A percentile compares a stretch with the other conserved stretches of the same genome.
Conservation (phyloP, 1,140 invertebrate species). For the Panagrolaimus sp. region DNA sequence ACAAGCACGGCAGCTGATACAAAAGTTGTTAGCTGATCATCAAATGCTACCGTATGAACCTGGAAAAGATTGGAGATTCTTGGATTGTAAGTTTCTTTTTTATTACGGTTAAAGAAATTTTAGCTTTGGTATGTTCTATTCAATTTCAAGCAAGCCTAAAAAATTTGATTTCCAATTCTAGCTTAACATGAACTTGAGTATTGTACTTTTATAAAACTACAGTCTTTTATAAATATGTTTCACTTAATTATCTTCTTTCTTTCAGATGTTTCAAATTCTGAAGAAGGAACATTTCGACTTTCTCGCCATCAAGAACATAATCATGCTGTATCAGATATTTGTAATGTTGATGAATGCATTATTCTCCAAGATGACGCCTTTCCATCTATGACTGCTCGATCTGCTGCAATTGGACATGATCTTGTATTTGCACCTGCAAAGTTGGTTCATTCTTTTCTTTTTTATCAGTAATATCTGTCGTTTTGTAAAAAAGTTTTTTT, state of each 20-base stretch:
- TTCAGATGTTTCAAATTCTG: slow-evolving; percentile 54
- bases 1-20: slow-evolving; percentile 42
- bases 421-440: slow-evolving; percentile 43
- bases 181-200: too few relatives aligned
- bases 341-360: slow-evolving; percentile 53
- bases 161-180: too few relatives aligned
- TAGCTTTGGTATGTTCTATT: too few relatives aligned
- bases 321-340: slow-evolving; percentile 52
- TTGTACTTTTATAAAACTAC: too few relatives aligned
- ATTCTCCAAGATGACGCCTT: slow-evolving; percentile 56
- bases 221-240: too few relatives aligned
- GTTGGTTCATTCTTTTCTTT: slow-evolving; percentile 23
- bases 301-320: slow-evolving; percentile 53
- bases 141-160: too few relatives aligned
- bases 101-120: too few relatives aligned
- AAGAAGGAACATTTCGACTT: slow-evolving; percentile 57
- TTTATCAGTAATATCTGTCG: neutral
- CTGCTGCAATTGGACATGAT: slow-evolving; percentile 49
- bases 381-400: slow-evolving; percentile 51
- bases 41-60: slow-evolving; percentile 54
- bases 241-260: too few relatives aligned
- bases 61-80: slow-evolving; percentile 52
- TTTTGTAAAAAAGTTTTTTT: neutral
- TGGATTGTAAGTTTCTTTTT: slow-evolving; percentile 47
- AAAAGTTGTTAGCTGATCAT: slow-evolving; percentile 49